Evolutionary conservation across 1,140 invertebrate species (phyloP).

Genomic region (Anoplophora glabripennis): DNA sequence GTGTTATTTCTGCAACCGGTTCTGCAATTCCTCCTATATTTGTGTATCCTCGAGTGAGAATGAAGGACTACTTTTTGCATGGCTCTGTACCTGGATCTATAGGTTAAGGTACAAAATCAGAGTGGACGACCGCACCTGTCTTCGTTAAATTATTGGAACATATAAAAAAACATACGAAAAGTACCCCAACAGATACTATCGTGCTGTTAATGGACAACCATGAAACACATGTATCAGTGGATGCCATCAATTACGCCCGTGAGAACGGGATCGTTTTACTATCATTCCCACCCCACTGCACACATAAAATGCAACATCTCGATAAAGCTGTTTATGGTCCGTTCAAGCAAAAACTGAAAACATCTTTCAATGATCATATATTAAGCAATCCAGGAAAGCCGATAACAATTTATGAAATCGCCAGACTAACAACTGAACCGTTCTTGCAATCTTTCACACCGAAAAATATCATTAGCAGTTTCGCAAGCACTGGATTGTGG

Average conservation of each 20-base stretch:
- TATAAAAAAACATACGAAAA: slow-evolving; percentile 15
- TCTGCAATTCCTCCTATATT: slow-evolving; percentile 42
- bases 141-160: slow-evolving; percentile 25
- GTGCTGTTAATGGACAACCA: slow-evolving; percentile 23
- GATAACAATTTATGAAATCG: slow-evolving; percentile 43
- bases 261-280: slow-evolving; percentile 43
- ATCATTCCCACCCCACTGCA: slow-evolving; percentile 44
- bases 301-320: slow-evolving; percentile 48
- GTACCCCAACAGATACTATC: slow-evolving; percentile 15
- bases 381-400: slow-evolving; percentile 36
- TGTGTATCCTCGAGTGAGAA: slow-evolving; percentile 42
- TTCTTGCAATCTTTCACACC: slow-evolving; percentile 29
- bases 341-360: slow-evolving; percentile 46
- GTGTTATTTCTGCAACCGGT: slow-evolving; percentile 41
- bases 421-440: slow-evolving; percentile 22
- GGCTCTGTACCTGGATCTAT: slow-evolving; percentile 36
- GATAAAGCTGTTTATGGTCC: slow-evolving; percentile 44
- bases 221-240: slow-evolving; percentile 23
- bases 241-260: slow-evolving; percentile 30
- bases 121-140: slow-evolving; percentile 13
- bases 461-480: slow-evolving; percentile 30
- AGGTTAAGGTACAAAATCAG: slow-evolving; percentile 19
- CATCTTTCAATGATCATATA: slow-evolving; percentile 43
- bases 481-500: slow-evolving; percentile 23
- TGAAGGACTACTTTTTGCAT: slow-evolving; percentile 39